Percentiles rank a stretch among this genome's conserved stretches.
Evolutionary conservation across 2,113 vertebrate genomes (phyloP).

Genomic region (Lasiurus cinereus): DNA sequence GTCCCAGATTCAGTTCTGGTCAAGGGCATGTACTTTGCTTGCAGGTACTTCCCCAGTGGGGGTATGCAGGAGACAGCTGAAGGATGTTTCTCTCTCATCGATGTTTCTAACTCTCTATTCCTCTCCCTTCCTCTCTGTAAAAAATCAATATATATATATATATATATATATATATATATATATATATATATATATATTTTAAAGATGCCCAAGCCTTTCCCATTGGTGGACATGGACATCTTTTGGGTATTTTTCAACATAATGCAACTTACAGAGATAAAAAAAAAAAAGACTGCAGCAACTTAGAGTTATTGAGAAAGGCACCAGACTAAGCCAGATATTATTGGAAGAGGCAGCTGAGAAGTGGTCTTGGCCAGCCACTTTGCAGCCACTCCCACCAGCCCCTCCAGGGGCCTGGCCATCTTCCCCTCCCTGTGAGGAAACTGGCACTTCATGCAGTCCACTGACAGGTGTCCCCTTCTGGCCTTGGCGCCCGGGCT

Average conservation of each 20-base stretch:
- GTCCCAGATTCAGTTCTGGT: too few species aligned
- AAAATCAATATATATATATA: too few species aligned
- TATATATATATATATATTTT: too few species aligned
- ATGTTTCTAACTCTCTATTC: too few species aligned
- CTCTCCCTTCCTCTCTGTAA: too few species aligned
- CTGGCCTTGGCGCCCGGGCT: background rate
- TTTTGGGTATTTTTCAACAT: background rate
- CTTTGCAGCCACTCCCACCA: background rate
- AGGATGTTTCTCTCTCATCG: too few species aligned
- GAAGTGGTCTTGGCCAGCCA: background rate
- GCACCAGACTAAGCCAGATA: background rate
- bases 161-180: too few species aligned
- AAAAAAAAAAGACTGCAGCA: background rate
- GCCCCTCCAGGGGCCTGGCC: background rate
- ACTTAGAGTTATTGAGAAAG: background rate
- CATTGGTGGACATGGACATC: background rate
- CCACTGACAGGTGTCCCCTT: background rate
- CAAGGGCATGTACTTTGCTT: too few species aligned
- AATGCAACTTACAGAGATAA: background rate
- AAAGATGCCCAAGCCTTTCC: background rate
- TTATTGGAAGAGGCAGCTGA: background rate
- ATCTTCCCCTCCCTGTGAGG: background rate
- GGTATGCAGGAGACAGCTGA: too few species aligned
- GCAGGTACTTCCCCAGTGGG: too few species aligned
- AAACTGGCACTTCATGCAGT: background rate